Conservation (phyloP, 2,888 invertebrate genomes). For the Drosophila peninsularis region DNA sequence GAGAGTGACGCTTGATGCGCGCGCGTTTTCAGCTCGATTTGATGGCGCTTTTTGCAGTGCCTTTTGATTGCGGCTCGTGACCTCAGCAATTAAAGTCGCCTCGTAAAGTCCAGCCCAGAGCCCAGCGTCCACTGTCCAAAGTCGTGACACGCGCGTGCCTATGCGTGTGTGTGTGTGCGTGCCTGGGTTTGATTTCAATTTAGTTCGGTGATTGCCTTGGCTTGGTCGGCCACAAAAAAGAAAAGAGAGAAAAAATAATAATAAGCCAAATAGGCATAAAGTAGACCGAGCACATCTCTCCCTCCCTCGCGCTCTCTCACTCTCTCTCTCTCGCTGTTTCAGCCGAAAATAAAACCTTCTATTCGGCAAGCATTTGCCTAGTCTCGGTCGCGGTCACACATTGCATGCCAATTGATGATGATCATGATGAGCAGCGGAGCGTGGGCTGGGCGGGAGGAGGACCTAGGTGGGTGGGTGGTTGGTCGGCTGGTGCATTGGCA, state of each 20-base stretch:
- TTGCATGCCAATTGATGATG: slow-evolving; percentile 49
- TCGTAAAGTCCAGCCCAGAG: slow-evolving; percentile 55
- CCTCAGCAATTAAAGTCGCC: slow-evolving; percentile 69
- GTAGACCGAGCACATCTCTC: slow-evolving; percentile 33
- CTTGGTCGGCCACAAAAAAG: slow-evolving; percentile 51
- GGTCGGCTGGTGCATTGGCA: slow-evolving; percentile 65
- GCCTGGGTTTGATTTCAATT: slow-evolving; percentile 73
- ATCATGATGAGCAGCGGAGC: slow-evolving; percentile 4
- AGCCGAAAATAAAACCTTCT: slow-evolving; percentile 14
- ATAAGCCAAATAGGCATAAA: slow-evolving; percentile 65
- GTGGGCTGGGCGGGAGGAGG: neutral
- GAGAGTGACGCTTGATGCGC: slow-evolving; percentile 35
- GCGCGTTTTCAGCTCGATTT: slow-evolving; percentile 74
- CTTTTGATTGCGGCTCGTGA: slow-evolving; percentile 59
- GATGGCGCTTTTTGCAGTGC: slow-evolving; percentile 69
- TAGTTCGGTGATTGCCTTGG: slow-evolving; percentile 70
- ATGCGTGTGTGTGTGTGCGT: neutral
- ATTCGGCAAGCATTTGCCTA: slow-evolving; percentile 29
- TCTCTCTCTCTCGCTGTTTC: neutral
- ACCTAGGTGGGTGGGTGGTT: neutral
- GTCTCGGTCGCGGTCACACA: slow-evolving; percentile 50
- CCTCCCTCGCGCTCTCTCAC: neutral
- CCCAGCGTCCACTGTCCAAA: too few relatives aligned
- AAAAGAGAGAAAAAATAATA: slow-evolving; percentile 26
- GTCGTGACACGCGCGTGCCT: slow-evolving; percentile 50